Evolutionary conservation across 1,140 invertebrate genomes (phyloP), one percentile per base, ranked within the genome.

Genomic region (Lasaia peninsularis): DNA sequence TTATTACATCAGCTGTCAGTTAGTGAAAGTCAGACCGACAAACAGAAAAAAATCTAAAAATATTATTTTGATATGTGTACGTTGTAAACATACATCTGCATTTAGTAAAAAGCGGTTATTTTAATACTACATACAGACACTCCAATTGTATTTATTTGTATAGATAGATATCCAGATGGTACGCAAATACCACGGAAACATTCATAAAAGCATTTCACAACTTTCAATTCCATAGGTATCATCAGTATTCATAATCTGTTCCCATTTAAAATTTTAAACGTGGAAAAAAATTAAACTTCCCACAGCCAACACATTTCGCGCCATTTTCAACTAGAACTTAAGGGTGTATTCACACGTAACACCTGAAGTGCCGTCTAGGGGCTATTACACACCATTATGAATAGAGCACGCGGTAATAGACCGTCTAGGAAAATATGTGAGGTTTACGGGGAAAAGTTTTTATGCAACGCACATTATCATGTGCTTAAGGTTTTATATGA

Each of bases 321-420:
- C 65, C 48, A 61, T 68, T 62, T 67, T 67, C 74, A 65, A 70
- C 65, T 67, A 65, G 62, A 44, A 59, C 62, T 67, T 54, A 69
- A 80, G 75, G 65, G 71, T 57, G 78, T 69, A 80, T 80, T 80
- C 78, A 78, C 62, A 78, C 73, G 71, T 75, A 67, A 73, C 73
- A 76, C 75, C 75, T 80, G 77, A 57, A 75, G 71, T 60, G 65
- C 54, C 63, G 63, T 56, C 60, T 62, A 80, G 78, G 66, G 70
- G 71, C 78, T 74, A 80, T 80, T 80, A 80, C 16, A 63, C 24
- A 52, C 71, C 60, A 76, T 74, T 80, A 78, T 74, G 67, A 67
- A 62, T 56, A 59, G 58, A 64, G 62, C 58, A 66, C 62, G 62
- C 63, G 60, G 60, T 75, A 80, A 78, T 78, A 71, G 65, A 58